Evolutionary conservation across 1,140 invertebrate species (phyloP), one percentile per base, ranked within the genome.

Genomic region (Oryctes rhinoceros): DNA sequence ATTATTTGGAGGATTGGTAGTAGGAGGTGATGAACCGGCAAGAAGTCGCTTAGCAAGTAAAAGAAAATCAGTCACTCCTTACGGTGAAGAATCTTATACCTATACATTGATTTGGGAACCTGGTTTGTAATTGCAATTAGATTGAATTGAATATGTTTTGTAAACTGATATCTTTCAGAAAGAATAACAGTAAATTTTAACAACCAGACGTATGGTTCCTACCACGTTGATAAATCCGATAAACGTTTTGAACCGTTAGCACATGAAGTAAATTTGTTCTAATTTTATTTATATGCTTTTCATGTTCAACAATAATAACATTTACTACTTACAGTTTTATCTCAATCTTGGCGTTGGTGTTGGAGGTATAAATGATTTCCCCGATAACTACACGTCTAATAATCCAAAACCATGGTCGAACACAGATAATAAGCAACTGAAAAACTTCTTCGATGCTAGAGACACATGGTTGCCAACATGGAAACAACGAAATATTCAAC

Each of bases 361-460:
- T n/a, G 85, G 84, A 59, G 85, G 85, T 15, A 49, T 82, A 5
- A 80, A 78, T 44, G 82, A 83, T 78, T 86, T 86, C 79, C 85
- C 85, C 5, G 82, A 86, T 76, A 78, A 67, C 53, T 84, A 77
- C 67, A 81, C 37, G 74, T 83, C 84, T n/a, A 79, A 59, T 30
- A 62, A 47, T 49, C 35, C 18, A 11, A 85, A 85, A 81, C 85
- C 85, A 18, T 86, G 84, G 83, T 80, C 3, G 49, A 83, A 85
- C 78, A 20, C 53, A 9, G 79, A 82, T 15, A 79, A 30, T 44
- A 53, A 75, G 4, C 65, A 81, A 59, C 59, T 85, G 13, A 83
- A 83, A 80, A 49, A 79, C 3, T 86, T 86, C 74, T 83, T 82
- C 24, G 67, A 74, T 37, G 81, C 74, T 18, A 81, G 77, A 74